Base-by-base conservation (phyloP, 2,888 invertebrate species). In the Macropis europaea region DNA sequence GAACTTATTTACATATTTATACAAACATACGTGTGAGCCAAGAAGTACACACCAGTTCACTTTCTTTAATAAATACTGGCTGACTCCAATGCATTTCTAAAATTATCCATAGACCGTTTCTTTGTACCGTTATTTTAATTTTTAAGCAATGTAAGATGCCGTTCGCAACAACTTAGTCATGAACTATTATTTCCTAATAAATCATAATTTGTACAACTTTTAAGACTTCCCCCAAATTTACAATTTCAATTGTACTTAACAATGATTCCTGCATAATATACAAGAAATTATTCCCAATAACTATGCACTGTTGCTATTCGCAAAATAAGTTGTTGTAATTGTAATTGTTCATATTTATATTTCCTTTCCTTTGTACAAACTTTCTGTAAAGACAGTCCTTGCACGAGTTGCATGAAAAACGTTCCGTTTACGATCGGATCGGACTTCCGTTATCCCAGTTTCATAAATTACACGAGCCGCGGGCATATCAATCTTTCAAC, bases 1-100 rank as follows among this genome's bases (percentile, higher is more conserved):
- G 43, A 61, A 61, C 67, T 63, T 74, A 81, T 81, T 77, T 75
- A 71, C 82, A 73, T 79, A 77, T 81, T 79, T 75, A 70, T 57
- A 73, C 73, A 70, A 63, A 71, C 57, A 52, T 64, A 64, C 32
- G 52, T 45, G 43, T 11, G 38, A 28, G 13, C 42, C 13, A 42
- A 19, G 47, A 48, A 15, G 19, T 38, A 47, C 56, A 57, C 48
- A 56, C 61, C 47, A 32, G 53, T 72, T 70, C 52, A 47, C 36
- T 61, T 54, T 47, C 36, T 53, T 7, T 36, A 30, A 32, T n/a
- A 28, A 52, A 56, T 42, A 34, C 28, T 47, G 34, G 47, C 53
- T 36, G 34, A 26, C 47, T 38, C 13, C 6, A 5, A 17, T 3
- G 28, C 43, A 7, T 22, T 40, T 70, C 71, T 62, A 71, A 56